Conservation (phyloP, 1,140 invertebrate species). For the Nasonia vitripennis region DNA sequence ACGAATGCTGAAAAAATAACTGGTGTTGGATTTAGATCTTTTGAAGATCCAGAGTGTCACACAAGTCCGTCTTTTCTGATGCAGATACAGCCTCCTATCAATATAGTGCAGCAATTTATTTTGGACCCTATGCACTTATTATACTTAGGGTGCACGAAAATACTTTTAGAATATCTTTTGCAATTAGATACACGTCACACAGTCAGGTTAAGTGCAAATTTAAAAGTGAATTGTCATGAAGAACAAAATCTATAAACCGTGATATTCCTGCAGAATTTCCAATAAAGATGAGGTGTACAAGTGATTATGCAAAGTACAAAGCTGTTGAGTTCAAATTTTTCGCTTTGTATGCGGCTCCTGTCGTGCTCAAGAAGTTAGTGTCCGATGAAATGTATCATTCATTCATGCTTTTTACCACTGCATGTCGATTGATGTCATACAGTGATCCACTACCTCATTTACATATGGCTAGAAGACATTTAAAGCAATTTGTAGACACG, state of each 20-base stretch:
- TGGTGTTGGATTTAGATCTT: too few species aligned
- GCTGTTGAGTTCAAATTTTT: slow-evolving; percentile 52
- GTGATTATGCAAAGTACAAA: slow-evolving; percentile 53
- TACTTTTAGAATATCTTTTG: background rate
- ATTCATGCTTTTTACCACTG: slow-evolving; percentile 23
- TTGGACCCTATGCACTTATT: too few species aligned
- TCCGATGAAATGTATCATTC: slow-evolving; percentile 48
- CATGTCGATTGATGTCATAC: slow-evolving; percentile 49
- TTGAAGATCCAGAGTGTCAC: too few species aligned
- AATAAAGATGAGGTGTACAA: slow-evolving; percentile 50
- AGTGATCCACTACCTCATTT: slow-evolving; percentile 20
- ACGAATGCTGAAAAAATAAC: too few species aligned
- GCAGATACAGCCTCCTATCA: too few species aligned
- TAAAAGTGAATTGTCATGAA: background rate
- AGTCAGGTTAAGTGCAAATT: background rate
- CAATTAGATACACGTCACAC: background rate
- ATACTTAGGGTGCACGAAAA: background rate
- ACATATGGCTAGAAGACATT: slow-evolving; percentile 41
- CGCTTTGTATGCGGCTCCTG: slow-evolving; percentile 51
- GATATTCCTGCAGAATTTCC: slow-evolving; percentile 57
- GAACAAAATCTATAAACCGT: slow-evolving; percentile 5
- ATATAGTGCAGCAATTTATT: too few species aligned
- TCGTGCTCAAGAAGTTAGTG: slow-evolving; percentile 52
- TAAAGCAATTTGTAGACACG: slow-evolving; percentile 49
- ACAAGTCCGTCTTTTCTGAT: too few species aligned